Percentiles rank a stretch among this genome's conserved stretches.
Evolutionary conservation across 2,888 invertebrate species (phyloP).

Genomic region (Physocephala rufipes): DNA sequence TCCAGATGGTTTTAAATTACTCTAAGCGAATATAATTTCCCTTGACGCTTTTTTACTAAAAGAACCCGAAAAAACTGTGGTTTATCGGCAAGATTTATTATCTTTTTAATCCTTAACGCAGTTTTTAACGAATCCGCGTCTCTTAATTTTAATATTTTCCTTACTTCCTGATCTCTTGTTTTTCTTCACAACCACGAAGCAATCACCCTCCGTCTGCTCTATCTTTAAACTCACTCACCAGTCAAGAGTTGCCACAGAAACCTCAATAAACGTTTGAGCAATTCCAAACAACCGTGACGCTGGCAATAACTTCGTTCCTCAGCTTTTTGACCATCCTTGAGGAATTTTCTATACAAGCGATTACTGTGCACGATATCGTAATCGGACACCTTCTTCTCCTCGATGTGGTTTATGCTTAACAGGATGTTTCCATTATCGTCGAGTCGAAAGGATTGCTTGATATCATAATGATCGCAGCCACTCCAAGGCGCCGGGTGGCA

Average conservation of each 20-base stretch:
- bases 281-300: slow-evolving; percentile 47
- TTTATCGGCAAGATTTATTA: no score
- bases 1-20: no score
- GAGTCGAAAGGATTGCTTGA: slow-evolving; percentile 64
- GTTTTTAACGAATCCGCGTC: no score
- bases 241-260: slow-evolving; percentile 53
- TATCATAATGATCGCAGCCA: slow-evolving; percentile 61
- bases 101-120: no score
- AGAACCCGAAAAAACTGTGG: not conserved
- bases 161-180: no score
- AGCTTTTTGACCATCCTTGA: slow-evolving; percentile 52
- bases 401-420: slow-evolving; percentile 60
- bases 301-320: slow-evolving; percentile 46
- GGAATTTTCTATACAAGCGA: slow-evolving; percentile 54
- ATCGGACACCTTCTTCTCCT: slow-evolving; percentile 57
- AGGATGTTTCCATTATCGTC: slow-evolving; percentile 64
- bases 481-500: slow-evolving; percentile 48
- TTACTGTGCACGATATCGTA: slow-evolving; percentile 50
- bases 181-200: no score
- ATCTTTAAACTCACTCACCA: slow-evolving; percentile 53
- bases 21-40: no score
- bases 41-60: no score
- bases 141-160: no score
- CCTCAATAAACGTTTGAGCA: slow-evolving; percentile 51
- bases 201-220: not conserved